A percentile compares a stretch with the other conserved stretches of the same genome.
These are phyloP conservation scores for Anaspis maculata DNA, from an alignment of 2,888 invertebrate genomes.

Conservation along the genomic window DNA sequence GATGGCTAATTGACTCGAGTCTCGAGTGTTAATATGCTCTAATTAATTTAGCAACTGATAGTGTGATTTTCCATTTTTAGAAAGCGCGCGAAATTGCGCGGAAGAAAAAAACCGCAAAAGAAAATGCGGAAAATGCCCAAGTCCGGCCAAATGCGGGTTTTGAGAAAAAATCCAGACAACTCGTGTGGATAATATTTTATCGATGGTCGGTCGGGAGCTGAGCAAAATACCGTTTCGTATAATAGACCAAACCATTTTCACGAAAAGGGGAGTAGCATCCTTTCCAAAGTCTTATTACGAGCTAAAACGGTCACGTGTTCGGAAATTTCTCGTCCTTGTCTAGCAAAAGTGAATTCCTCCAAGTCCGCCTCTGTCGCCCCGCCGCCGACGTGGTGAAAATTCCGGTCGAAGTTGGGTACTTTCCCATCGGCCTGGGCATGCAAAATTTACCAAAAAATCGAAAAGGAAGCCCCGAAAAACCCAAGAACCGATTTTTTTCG, in stretches of 20 bases:
- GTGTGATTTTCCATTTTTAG: too few species aligned
- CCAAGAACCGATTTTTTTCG: not conserved
- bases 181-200: slow-evolving; percentile 33
- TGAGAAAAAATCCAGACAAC: too few species aligned
- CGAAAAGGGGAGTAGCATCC: slow-evolving; percentile 38
- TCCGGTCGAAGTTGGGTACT: not conserved
- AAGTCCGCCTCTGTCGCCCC: slow-evolving; percentile 21
- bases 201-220: slow-evolving; percentile 22
- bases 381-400: slow-evolving; percentile 24
- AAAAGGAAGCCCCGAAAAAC: not conserved
- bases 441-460: not conserved
- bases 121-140: too few species aligned
- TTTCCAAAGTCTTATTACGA: slow-evolving; percentile 32
- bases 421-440: not conserved
- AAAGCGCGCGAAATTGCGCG: too few species aligned
- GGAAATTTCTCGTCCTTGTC: slow-evolving; percentile 18
- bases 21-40: too few species aligned
- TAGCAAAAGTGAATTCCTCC: slow-evolving; percentile 10
- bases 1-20: too few species aligned
- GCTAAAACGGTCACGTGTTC: slow-evolving; percentile 31
- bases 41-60: too few species aligned
- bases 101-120: too few species aligned
- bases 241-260: slow-evolving; percentile 40
- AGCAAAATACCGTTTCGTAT: slow-evolving; percentile 39
- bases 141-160: too few species aligned